phyloP scores from a whole-genome alignment of 2,797 vertebrate species.

The Nothura maculosa region DNA sequence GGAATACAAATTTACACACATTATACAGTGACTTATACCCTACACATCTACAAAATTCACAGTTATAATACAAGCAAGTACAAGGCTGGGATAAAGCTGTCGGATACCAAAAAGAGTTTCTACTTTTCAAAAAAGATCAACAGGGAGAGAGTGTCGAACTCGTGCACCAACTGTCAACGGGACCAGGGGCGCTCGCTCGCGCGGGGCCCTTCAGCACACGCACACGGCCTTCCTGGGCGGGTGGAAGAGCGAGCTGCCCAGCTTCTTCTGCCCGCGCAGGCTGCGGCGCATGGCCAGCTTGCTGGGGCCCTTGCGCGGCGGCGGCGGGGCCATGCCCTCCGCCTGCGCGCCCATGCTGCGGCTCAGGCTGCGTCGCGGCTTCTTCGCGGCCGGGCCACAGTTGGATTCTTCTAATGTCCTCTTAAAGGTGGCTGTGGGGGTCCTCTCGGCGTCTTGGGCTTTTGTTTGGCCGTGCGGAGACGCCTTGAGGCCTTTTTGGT shows the following conservation, averaged over 20 bases:
- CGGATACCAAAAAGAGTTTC: slow-evolving; percentile 72
- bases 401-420: slow-evolving; percentile 87
- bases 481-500: slow-evolving; percentile 77
- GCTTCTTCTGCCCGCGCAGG: slow-evolving; percentile 91
- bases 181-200: not conserved
- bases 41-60: slow-evolving; percentile 86
- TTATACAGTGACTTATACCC: slow-evolving; percentile 81
- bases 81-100: slow-evolving; percentile 78
- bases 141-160: slow-evolving; percentile 49
- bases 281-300: slow-evolving; percentile 84
- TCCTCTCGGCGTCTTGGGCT: slow-evolving; percentile 80
- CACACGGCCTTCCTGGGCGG: slow-evolving; percentile 92
- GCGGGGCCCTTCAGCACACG: slow-evolving; percentile 85
- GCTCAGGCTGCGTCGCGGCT: slow-evolving; percentile 70
- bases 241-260: slow-evolving; percentile 86
- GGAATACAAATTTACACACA: slow-evolving; percentile 85
- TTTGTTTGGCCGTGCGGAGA: slow-evolving; percentile 71
- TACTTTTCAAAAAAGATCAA: slow-evolving; percentile 61
- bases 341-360: slow-evolving; percentile 50
- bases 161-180: slow-evolving; percentile 42
- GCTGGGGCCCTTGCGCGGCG: slow-evolving; percentile 79
- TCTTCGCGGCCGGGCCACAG: slow-evolving; percentile 83
- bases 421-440: slow-evolving; percentile 82
- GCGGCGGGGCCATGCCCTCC: slow-evolving; percentile 64
- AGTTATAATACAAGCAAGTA: slow-evolving; percentile 83